A percentile compares a stretch with the other conserved stretches of the same genome.
phyloP scores from a whole-genome alignment of 2,113 vertebrate genomes.

The Variabilichromis moorii region DNA sequence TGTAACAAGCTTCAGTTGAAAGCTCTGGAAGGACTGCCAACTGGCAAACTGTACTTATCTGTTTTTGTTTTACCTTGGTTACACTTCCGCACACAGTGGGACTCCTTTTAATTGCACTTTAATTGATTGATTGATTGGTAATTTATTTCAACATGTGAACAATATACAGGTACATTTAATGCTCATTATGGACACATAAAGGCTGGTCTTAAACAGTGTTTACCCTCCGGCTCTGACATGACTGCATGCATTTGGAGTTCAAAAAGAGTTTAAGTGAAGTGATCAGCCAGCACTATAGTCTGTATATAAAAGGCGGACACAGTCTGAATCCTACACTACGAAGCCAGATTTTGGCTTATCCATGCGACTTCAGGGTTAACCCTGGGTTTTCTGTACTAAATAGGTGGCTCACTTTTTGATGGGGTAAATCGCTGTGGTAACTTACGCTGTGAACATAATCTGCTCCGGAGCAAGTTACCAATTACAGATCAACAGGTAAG shows the following conservation, averaged over 20 bases:
- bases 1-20: background rate
- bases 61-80: background rate
- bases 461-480: background rate
- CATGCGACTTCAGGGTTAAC: background rate
- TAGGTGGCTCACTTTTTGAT: background rate
- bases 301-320: background rate
- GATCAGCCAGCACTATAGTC: background rate
- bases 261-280: background rate
- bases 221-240: background rate
- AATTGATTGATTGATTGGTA: background rate
- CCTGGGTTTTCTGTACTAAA: background rate
- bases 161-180: background rate
- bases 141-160: background rate
- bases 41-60: background rate
- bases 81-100: background rate
- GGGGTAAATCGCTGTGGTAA: background rate
- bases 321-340: fast-evolving
- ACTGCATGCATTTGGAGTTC: background rate
- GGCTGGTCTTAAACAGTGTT: background rate
- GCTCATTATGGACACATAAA: background rate
- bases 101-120: background rate
- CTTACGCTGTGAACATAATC: background rate
- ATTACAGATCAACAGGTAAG: background rate
- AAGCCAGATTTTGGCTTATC: background rate
- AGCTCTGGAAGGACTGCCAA: background rate